These are phyloP conservation scores for Sapajus apella DNA, from an alignment of 2,113 vertebrate species.

Conservation along the genomic window DNA sequence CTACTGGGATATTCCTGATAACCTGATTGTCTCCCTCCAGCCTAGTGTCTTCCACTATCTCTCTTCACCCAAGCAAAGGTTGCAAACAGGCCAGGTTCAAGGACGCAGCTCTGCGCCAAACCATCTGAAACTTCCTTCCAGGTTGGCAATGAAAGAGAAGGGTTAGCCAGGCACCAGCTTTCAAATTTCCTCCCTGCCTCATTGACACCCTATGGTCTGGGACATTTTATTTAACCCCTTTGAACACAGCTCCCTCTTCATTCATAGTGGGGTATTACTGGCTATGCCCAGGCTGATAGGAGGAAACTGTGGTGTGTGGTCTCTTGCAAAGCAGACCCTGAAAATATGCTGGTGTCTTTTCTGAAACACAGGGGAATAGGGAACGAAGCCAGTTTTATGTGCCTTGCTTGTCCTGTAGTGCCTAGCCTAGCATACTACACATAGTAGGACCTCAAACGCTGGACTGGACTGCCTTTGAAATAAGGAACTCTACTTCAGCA, in stretches of 20 bases:
- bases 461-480: background rate
- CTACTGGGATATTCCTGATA: too few species aligned
- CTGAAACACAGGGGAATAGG: background rate
- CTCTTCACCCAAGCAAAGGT: background rate
- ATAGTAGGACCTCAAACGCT: background rate
- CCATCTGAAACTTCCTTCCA: background rate
- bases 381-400: background rate
- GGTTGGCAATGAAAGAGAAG: background rate
- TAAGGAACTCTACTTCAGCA: background rate
- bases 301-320: background rate
- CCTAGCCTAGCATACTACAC: background rate
- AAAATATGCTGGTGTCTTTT: background rate
- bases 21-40: background rate
- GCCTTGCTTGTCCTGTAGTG: background rate
- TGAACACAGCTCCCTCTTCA: background rate
- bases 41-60: background rate
- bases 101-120: background rate
- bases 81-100: background rate
- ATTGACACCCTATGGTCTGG: background rate
- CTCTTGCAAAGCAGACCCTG: background rate
- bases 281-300: background rate
- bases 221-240: background rate
- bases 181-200: background rate
- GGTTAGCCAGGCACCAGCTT: background rate
- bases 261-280: background rate